Percentiles rank a stretch among this genome's conserved stretches.
Evolutionary conservation across 1,140 invertebrate species (phyloP).

Genomic region (Pogonomyrmex californicus): DNA sequence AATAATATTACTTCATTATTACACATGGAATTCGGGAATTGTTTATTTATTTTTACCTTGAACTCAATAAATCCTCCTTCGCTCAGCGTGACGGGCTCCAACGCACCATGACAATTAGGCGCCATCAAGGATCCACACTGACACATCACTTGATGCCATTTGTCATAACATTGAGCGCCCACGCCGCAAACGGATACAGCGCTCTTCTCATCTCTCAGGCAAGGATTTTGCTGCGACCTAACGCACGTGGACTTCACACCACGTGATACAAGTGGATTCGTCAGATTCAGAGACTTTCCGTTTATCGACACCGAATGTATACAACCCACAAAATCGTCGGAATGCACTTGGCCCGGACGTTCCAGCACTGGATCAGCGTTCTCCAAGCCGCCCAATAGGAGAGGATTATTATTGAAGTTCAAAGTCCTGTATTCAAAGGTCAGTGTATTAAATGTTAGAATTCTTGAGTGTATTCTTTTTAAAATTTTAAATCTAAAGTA

Average conservation of each 20-base stretch:
- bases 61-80: conserved; percentile 93
- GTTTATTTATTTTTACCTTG: conserved; percentile 79
- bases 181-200: conserved; percentile 88
- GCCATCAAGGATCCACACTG: conserved; percentile 91
- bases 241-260: conserved; percentile 93
- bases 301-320: conserved; percentile 96
- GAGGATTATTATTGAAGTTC: conserved; percentile 96
- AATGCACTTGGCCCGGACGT: conserved; percentile 94
- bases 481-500: background rate
- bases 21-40: background rate
- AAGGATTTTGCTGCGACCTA: conserved; percentile 89
- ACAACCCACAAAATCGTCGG: conserved; percentile 97
- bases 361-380: conserved; percentile 94
- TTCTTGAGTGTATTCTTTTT: background rate
- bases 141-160: conserved; percentile 92
- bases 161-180: conserved; percentile 92
- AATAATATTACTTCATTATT: background rate
- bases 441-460: background rate
- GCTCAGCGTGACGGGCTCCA: conserved; percentile 93
- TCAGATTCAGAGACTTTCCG: conserved; percentile 93
- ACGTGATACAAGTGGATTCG: conserved; percentile 91
- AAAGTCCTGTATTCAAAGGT: conserved; percentile 90
- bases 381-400: conserved; percentile 94
- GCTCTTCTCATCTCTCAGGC: conserved; percentile 85
- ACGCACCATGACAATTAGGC: conserved; percentile 92